Percentiles rank a stretch among this genome's conserved stretches.
These are phyloP conservation scores for Kryptopterus vitreolus DNA, from an alignment of 2,797 vertebrate genomes.

Conservation along the genomic window DNA sequence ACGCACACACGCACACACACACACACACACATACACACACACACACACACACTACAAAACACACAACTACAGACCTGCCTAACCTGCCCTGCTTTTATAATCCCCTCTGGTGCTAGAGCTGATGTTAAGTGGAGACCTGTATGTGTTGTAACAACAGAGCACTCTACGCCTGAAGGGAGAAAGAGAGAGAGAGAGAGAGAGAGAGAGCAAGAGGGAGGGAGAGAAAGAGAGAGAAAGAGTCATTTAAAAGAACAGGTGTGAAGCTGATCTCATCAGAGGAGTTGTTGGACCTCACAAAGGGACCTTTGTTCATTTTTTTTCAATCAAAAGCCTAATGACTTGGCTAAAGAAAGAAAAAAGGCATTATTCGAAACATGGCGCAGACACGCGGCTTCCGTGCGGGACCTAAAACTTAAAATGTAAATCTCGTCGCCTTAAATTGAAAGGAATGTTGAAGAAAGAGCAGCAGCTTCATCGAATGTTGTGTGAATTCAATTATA, in stretches of 20 bases:
- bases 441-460: not conserved
- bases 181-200: constrained; percentile 15
- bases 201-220: not conserved
- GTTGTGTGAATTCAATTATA: not conserved
- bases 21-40: not conserved
- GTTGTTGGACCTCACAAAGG: constrained; percentile 55
- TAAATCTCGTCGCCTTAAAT: not conserved
- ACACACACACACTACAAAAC: not conserved
- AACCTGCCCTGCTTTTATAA: constrained; percentile 43
- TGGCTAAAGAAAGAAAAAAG: constrained; percentile 20
- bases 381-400: not conserved
- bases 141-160: constrained; percentile 47
- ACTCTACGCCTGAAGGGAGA: constrained; percentile 42
- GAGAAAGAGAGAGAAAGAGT: constrained; percentile 13
- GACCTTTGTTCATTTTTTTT: constrained; percentile 48
- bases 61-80: constrained; percentile 29
- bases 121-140: constrained; percentile 45
- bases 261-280: constrained; percentile 52
- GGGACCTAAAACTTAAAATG: not conserved
- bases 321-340: constrained; percentile 42
- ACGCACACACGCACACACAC: constrained; percentile 17
- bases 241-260: constrained; percentile 53
- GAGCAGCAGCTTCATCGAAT: not conserved
- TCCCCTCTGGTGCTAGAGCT: constrained; percentile 28
- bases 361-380: constrained; percentile 14